Percentiles rank a stretch among this genome's conserved stretches.
These are phyloP conservation scores for Perccottus glenii DNA, from an alignment of 2,113 vertebrate species.

Conservation along the genomic window DNA sequence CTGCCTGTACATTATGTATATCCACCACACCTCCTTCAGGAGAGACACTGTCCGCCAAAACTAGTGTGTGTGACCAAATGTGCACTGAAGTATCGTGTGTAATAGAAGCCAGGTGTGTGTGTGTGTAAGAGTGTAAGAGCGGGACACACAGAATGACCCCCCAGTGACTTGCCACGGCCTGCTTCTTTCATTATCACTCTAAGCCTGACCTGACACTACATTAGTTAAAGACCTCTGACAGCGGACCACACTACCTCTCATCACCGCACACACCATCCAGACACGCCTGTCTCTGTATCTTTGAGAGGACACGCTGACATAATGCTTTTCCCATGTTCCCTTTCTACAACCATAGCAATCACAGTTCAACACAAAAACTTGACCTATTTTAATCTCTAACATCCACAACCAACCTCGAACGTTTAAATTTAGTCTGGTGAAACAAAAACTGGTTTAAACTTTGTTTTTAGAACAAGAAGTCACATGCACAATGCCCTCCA, in stretches of 20 bases:
- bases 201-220: conserved; percentile 43
- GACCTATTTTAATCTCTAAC: no score
- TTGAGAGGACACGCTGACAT: no score
- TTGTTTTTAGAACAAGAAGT: no score
- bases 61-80: conserved; percentile 22
- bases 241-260: conserved; percentile 49
- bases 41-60: conserved; percentile 5
- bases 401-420: no score
- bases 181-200: conserved; percentile 55
- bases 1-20: no score
- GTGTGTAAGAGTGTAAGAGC: conserved; percentile 24
- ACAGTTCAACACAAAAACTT: no score
- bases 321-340: no score
- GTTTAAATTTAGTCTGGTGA: no score
- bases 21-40: neutral
- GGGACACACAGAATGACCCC: no score
- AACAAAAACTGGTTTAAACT: no score
- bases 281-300: conserved; percentile 2
- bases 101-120: conserved; percentile 58
- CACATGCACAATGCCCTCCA: no score
- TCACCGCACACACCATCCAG: conserved; percentile 29
- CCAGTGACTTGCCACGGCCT: conserved; percentile 16
- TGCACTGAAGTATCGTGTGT: conserved; percentile 36
- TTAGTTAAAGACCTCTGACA: conserved; percentile 53
- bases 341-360: conserved; percentile 1